Evolutionary conservation across 2,888 invertebrate species (phyloP).

Genomic region (Clitarchus hookeri): DNA sequence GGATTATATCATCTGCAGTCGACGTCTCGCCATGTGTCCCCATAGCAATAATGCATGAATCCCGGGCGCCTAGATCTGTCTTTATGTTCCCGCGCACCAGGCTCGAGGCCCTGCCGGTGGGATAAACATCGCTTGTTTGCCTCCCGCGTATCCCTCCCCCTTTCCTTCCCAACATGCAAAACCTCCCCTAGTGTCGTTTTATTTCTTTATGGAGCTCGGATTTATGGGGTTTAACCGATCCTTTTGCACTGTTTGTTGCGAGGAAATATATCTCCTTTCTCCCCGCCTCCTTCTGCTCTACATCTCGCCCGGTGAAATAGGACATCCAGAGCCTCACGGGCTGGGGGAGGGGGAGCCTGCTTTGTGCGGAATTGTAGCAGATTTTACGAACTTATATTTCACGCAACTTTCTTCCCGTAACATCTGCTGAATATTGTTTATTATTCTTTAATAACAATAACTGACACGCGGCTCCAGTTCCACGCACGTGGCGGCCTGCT

Average conservation of each 20-base stretch:
- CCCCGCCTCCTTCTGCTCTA: not conserved
- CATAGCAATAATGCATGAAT: not conserved
- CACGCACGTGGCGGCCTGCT: too few relatives aligned
- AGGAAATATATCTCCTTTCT: slow-evolving; percentile 14
- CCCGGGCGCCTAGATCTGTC: not conserved
- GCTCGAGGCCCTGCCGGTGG: not conserved
- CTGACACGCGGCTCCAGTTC: not conserved
- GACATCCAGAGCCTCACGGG: not conserved
- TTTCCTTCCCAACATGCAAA: not conserved
- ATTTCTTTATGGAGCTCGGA: slow-evolving; percentile 4
- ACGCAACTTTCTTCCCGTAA: not conserved
- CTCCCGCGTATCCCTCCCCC: not conserved
- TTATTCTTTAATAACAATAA: not conserved
- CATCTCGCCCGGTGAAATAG: not conserved
- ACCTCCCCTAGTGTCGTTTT: not conserved
- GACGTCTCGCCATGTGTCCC: not conserved
- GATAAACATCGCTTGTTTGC: slow-evolving; percentile 1
- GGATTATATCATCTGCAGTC: slow-evolving; percentile 8
- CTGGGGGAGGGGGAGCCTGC: not conserved
- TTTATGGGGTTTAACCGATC: slow-evolving; percentile 10
- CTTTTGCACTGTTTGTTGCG: slow-evolving; percentile 10
- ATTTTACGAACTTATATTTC: not conserved
- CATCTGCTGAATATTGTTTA: not conserved
- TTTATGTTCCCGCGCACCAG: not conserved
- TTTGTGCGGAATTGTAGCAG: not conserved